Percentiles rank a stretch among this genome's conserved stretches.
Evolutionary conservation across 53 echinoderm and acorn worm species (phyloP).

Genomic region (Echinometra lucunter): DNA sequence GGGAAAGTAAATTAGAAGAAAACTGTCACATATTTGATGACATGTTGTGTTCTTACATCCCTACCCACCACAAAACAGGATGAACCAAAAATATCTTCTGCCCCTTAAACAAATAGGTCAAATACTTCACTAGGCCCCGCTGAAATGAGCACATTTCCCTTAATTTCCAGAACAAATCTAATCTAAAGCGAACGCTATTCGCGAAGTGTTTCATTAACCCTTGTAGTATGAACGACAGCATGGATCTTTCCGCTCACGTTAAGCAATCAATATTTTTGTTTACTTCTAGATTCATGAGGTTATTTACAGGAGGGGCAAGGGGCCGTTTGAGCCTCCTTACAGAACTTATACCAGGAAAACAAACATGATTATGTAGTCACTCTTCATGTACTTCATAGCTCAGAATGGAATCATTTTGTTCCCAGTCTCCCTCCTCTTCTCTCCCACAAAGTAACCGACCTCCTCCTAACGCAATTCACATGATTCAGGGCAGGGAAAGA

Average conservation of each 20-base stretch:
- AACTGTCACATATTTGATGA: not conserved
- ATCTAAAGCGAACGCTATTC: not conserved
- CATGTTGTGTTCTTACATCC: not conserved
- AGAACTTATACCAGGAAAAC: too few relatives aligned
- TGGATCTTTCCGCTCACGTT: slow-evolving; percentile 1
- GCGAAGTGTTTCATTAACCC: slow-evolving; percentile 41
- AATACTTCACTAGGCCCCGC: not conserved
- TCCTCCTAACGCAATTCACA: too few relatives aligned
- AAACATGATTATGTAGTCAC: too few relatives aligned
- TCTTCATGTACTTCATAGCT: too few relatives aligned
- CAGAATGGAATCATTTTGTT: too few relatives aligned
- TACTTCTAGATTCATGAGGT: too few relatives aligned
- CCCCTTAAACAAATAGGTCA: not conserved
- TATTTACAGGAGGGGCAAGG: too few relatives aligned
- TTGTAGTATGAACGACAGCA: not conserved
- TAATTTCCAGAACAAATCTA: slow-evolving; percentile 35
- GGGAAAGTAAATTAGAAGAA: not conserved
- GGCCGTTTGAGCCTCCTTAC: too few relatives aligned
- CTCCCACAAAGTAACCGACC: too few relatives aligned
- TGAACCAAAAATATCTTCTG: not conserved
- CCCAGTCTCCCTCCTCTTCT: too few relatives aligned
- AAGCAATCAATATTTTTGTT: not conserved
- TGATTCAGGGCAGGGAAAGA: too few relatives aligned
- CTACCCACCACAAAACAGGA: not conserved
- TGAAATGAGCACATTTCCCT: not conserved